These are phyloP conservation scores for Euthynnus affinis DNA, from an alignment of 2,797 vertebrate species.

Conservation along the genomic window DNA sequence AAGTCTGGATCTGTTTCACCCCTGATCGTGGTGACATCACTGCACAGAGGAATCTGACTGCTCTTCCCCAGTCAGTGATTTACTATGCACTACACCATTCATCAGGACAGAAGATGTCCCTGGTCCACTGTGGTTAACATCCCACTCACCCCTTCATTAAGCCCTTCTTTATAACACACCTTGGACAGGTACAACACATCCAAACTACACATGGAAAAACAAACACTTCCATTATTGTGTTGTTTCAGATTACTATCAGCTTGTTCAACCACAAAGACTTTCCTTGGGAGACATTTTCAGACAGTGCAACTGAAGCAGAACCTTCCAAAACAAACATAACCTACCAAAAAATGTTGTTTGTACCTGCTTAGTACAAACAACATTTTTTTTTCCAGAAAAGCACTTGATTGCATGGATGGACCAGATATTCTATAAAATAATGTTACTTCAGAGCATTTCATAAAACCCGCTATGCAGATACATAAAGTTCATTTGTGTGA, in stretches of 20 bases:
- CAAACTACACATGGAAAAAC: constrained; percentile 40
- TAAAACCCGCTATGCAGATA: background rate
- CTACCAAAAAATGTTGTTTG: background rate
- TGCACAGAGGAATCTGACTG: constrained; percentile 81
- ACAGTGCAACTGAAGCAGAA: constrained; percentile 21
- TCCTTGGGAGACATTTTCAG: constrained; percentile 23
- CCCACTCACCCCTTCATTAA: constrained; percentile 77
- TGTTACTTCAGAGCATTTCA: background rate
- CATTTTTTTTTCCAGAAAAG: constrained; percentile 1
- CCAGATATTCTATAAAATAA: background rate
- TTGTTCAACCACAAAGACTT: constrained; percentile 41
- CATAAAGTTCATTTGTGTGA: background rate
- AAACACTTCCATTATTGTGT: constrained; percentile 56
- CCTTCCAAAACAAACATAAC: constrained; percentile 40
- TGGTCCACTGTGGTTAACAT: constrained; percentile 66
- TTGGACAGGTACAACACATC: constrained; percentile 36
- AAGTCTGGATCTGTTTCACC: constrained; percentile 88
- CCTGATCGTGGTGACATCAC: constrained; percentile 84
- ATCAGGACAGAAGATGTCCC: constrained; percentile 72
- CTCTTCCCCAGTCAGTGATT: constrained; percentile 80
- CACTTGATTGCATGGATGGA: background rate
- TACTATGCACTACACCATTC: constrained; percentile 79
- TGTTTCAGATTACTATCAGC: constrained; percentile 39
- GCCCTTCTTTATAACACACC: constrained; percentile 58
- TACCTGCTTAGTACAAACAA: constrained; percentile 3